Percentiles rank a stretch among this genome's conserved stretches.
These are phyloP conservation scores for Austrolebias charrua DNA, from an alignment of 2,797 vertebrate genomes.

Conservation along the genomic window DNA sequence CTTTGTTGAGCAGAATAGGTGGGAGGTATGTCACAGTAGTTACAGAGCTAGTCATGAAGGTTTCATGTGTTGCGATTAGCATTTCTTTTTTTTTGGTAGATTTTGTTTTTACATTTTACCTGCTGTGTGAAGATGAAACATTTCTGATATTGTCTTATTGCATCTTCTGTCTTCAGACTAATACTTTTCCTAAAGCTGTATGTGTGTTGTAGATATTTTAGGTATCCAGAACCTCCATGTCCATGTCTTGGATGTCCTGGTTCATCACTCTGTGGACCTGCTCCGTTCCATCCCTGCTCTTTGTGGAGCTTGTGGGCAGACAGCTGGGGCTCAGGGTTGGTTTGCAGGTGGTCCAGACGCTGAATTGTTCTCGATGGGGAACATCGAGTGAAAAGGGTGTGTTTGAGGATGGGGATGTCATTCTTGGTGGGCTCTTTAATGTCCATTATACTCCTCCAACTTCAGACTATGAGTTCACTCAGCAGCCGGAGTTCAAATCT, in stretches of 20 bases:
- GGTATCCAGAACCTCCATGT: constrained; percentile 11
- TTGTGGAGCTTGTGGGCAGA: constrained; percentile 48
- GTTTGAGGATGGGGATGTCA: constrained; percentile 76
- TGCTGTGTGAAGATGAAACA: background rate
- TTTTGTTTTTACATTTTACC: background rate
- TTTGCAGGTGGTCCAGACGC: constrained; percentile 33
- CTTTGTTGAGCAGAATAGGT: constrained; percentile 1
- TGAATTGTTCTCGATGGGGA: constrained; percentile 60
- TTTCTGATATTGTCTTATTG: background rate
- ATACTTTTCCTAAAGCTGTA: background rate
- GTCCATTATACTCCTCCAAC: constrained; percentile 58
- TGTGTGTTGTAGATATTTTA: background rate
- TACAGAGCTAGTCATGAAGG: background rate
- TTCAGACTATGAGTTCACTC: constrained; percentile 55
- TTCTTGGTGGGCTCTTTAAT: constrained; percentile 77
- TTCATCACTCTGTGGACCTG: constrained; percentile 33
- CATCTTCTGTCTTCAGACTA: no score
- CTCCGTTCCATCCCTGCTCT: constrained; percentile 41
- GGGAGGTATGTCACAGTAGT: background rate
- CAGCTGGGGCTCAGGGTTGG: constrained; percentile 48
- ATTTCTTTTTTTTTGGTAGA: background rate
- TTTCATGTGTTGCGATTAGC: background rate
- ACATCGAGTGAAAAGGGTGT: constrained; percentile 45
- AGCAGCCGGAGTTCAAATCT: constrained; percentile 43
- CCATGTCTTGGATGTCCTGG: constrained; percentile 46